Percentiles rank a stretch among this genome's conserved stretches.
These are phyloP conservation scores for Chascanopsetta lugubris DNA, from an alignment of 2,113 vertebrate genomes.

Conservation along the genomic window DNA sequence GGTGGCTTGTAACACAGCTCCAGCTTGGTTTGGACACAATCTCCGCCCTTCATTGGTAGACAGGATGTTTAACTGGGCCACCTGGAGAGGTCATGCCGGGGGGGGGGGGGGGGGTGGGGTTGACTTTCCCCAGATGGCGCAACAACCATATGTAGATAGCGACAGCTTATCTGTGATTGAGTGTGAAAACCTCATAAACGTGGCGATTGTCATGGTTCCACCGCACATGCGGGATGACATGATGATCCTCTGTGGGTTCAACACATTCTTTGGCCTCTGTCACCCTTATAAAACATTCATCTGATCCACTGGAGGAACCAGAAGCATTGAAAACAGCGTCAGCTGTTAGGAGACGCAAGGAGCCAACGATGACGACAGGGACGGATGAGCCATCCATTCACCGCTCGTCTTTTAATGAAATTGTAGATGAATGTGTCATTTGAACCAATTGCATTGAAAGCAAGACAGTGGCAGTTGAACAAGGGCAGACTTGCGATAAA, in stretches of 20 bases:
- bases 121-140: slow-evolving; percentile 58
- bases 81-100: slow-evolving; percentile 43
- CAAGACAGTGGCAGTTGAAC: neutral
- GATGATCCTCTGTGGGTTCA: slow-evolving; percentile 7
- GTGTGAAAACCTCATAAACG: slow-evolving; percentile 18
- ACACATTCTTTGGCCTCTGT: slow-evolving; percentile 22
- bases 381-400: too few relatives aligned
- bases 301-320: slow-evolving; percentile 8
- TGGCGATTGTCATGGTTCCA: slow-evolving; percentile 34
- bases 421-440: slow-evolving; percentile 10
- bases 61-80: slow-evolving; percentile 64
- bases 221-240: slow-evolving; percentile 43
- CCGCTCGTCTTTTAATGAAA: neutral
- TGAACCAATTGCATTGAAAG: neutral
- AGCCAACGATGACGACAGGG: neutral
- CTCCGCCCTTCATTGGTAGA: slow-evolving; percentile 60
- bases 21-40: slow-evolving; percentile 45
- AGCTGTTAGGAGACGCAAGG: neutral
- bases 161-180: slow-evolving; percentile 4
- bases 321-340: slow-evolving; percentile 4
- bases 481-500: neutral
- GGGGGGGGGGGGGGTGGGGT: slow-evolving; percentile 8
- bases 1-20: slow-evolving; percentile 51
- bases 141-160: slow-evolving; percentile 23
- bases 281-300: slow-evolving; percentile 11